Evolutionary conservation across 2,888 invertebrate species (phyloP).

Genomic region (Acrocera orbiculus): DNA sequence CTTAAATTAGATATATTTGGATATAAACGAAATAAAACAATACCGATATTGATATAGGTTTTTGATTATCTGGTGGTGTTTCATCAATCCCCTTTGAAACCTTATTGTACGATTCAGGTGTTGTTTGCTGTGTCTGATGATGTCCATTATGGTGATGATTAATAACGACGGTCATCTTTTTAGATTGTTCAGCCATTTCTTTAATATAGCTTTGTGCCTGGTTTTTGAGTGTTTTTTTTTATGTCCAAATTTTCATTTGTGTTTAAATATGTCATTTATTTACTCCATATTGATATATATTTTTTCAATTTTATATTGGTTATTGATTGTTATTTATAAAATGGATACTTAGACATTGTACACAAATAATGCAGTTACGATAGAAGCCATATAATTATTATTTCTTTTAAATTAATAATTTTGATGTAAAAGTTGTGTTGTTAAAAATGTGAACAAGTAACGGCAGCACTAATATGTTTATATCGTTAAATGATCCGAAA

Average conservation of each 20-base stretch:
- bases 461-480: too few species aligned
- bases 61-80: slow-evolving; percentile 2
- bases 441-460: too few species aligned
- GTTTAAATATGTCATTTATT: too few species aligned
- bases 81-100: slow-evolving; percentile 18
- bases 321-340: too few species aligned
- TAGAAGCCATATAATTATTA: too few species aligned
- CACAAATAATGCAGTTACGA: too few species aligned
- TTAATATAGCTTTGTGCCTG: slow-evolving; percentile 27
- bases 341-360: too few species aligned
- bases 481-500: too few species aligned
- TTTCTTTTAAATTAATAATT: too few species aligned
- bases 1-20: not conserved
- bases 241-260: not conserved
- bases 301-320: too few species aligned
- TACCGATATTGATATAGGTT: slow-evolving; percentile 32
- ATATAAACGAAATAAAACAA: slow-evolving; percentile 12
- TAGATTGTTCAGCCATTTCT: slow-evolving; percentile 27
- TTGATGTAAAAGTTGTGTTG: too few species aligned
- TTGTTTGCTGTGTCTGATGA: slow-evolving; percentile 15
- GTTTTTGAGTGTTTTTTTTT: not conserved
- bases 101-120: slow-evolving; percentile 30
- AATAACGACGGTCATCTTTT: slow-evolving; percentile 26
- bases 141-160: slow-evolving; percentile 20
- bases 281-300: too few species aligned